Percentiles rank a stretch among this genome's conserved stretches.
These are phyloP conservation scores for Hydractinia symbiolongicarpus DNA, from an alignment of 30 jellyfish, hydroid and myxozoan species.

Conservation along the genomic window DNA sequence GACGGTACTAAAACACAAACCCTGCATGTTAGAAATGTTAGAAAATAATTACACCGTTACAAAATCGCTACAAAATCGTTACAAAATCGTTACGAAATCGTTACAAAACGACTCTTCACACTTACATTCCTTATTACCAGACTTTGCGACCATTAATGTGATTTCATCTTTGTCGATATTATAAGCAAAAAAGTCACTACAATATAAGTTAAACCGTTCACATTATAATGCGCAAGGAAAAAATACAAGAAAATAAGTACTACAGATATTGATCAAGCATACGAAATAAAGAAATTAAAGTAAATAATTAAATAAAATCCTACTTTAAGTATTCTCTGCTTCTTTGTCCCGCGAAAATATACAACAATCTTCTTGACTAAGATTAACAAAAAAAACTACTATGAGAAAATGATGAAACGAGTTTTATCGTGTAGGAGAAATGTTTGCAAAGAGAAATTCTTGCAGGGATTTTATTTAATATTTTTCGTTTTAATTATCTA, in stretches of 20 bases:
- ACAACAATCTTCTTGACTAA: constrained; percentile 53
- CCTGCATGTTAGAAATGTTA: background rate
- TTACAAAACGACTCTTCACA: background rate
- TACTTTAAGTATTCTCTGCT: constrained; percentile 71
- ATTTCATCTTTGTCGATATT: constrained; percentile 70
- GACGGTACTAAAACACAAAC: constrained; percentile 57
- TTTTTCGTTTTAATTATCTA: too few species aligned
- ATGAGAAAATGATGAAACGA: background rate
- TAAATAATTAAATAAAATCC: background rate
- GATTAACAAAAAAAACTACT: background rate
- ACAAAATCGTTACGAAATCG: background rate
- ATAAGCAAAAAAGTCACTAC: constrained; percentile 77
- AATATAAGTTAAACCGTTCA: background rate
- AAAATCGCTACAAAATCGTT: background rate
- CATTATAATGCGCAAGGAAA: background rate
- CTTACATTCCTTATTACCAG: constrained; percentile 57
- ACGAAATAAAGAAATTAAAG: background rate
- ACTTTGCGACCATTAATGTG: constrained; percentile 31
- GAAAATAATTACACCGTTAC: background rate
- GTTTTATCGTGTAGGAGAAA: too few species aligned
- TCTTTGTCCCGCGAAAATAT: constrained; percentile 84
- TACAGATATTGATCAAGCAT: background rate
- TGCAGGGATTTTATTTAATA: too few species aligned
- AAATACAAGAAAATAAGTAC: background rate
- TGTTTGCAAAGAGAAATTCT: too few species aligned